phyloP scores from a whole-genome alignment of 2,797 vertebrate species.

The Adrianichthys oophorus region DNA sequence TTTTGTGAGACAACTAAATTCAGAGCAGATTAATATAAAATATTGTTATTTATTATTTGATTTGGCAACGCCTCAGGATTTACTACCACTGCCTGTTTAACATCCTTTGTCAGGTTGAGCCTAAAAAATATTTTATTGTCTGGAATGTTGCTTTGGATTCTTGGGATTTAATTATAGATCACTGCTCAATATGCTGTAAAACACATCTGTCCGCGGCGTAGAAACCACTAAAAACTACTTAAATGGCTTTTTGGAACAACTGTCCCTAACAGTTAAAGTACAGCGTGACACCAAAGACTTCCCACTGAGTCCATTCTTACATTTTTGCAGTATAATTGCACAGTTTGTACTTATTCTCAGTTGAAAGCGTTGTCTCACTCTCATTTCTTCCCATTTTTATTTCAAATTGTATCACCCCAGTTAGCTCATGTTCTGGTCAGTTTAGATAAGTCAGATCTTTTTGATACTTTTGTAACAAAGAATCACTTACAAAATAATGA shows the following conservation, averaged over 20 bases:
- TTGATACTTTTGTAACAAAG: too few species aligned
- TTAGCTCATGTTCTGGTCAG: too few species aligned
- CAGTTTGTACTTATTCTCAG: too few species aligned
- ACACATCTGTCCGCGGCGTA: constrained; percentile 39
- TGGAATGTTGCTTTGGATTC: constrained; percentile 33
- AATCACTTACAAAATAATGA: too few species aligned
- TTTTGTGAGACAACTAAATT: background rate
- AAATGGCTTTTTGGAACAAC: constrained; percentile 27
- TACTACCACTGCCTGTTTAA: constrained; percentile 1
- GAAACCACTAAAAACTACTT: constrained; percentile 27
- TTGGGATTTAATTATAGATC: constrained; percentile 46
- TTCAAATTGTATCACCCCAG: too few species aligned
- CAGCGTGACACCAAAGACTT: background rate
- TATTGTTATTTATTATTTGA: background rate
- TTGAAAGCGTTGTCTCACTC: too few species aligned
- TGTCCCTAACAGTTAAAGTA: constrained; percentile 6
- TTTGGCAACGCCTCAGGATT: background rate
- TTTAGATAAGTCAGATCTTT: too few species aligned
- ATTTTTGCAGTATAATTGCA: too few species aligned
- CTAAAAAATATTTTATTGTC: constrained; percentile 34
- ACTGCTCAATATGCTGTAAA: constrained; percentile 32
- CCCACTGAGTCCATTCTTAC: background rate
- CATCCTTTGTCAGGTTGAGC: constrained; percentile 10
- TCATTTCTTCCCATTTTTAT: too few species aligned
- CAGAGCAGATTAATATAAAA: background rate